Conservation (phyloP, 2,888 invertebrate species). For the Conomelus anceps region DNA sequence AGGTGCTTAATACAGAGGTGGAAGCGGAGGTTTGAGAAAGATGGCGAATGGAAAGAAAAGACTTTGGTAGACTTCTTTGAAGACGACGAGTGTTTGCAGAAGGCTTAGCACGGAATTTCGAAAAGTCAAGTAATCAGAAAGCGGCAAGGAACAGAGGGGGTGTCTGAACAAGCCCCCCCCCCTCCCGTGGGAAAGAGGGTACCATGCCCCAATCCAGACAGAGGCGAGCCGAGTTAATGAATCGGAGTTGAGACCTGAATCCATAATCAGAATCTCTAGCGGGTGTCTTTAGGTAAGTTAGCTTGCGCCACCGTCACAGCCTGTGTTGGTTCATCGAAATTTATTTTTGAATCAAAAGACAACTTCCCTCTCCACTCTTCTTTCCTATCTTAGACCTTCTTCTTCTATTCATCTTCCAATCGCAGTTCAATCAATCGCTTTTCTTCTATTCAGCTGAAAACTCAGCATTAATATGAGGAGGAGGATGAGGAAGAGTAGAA, state of each 20-base stretch:
- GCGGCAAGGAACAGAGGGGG: neutral
- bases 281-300: neutral
- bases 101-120: neutral
- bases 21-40: neutral
- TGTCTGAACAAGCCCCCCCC: neutral
- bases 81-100: neutral
- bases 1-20: neutral
- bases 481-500: too few relatives aligned
- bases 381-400: neutral
- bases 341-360: neutral
- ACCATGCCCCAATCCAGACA: neutral
- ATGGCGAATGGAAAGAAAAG: neutral
- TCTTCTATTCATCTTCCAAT: neutral
- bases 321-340: neutral
- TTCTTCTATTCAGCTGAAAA: neutral
- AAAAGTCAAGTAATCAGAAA: neutral
- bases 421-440: neutral
- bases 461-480: too few relatives aligned
- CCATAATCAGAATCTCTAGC: neutral
- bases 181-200: neutral
- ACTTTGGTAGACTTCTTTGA: neutral
- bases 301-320: neutral
- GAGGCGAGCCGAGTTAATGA: neutral
- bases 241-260: neutral
- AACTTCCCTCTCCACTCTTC: neutral